Conservation (phyloP, 2,797 vertebrate species). For the Gallinago solitaria region DNA sequence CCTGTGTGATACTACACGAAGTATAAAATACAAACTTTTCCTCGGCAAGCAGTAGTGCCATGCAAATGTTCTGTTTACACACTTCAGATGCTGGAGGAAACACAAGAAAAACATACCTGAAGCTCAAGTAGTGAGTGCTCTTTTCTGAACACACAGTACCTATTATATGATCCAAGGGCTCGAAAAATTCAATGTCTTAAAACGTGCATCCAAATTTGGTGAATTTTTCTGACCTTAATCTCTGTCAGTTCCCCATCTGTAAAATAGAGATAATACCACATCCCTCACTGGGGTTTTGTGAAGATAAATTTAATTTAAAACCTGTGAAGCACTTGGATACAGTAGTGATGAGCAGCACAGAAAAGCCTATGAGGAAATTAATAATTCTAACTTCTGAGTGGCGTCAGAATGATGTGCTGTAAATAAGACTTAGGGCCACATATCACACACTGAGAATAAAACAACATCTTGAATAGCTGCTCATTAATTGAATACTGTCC, state of each 20-base stretch:
- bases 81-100: background rate
- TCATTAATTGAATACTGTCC: background rate
- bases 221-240: slow-evolving; percentile 47
- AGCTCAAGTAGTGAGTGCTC: background rate
- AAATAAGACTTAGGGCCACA: slow-evolving; percentile 20
- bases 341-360: slow-evolving; percentile 5
- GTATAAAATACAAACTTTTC: background rate
- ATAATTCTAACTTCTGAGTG: background rate
- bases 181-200: background rate
- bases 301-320: slow-evolving; percentile 64
- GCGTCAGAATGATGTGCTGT: background rate
- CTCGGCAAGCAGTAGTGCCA: rapidly evolving
- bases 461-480: background rate
- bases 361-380: slow-evolving; percentile 46
- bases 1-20: background rate
- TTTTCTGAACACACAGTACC: background rate
- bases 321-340: slow-evolving; percentile 23
- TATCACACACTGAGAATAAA: background rate
- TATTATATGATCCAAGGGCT: background rate
- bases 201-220: slow-evolving; percentile 22
- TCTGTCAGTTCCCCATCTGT: slow-evolving; percentile 32
- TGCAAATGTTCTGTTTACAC: background rate
- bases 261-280: slow-evolving; percentile 30
- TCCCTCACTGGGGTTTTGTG: slow-evolving; percentile 16
- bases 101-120: background rate